Conservation (phyloP, 2,888 invertebrate species). For the Drepana falcataria region DNA sequence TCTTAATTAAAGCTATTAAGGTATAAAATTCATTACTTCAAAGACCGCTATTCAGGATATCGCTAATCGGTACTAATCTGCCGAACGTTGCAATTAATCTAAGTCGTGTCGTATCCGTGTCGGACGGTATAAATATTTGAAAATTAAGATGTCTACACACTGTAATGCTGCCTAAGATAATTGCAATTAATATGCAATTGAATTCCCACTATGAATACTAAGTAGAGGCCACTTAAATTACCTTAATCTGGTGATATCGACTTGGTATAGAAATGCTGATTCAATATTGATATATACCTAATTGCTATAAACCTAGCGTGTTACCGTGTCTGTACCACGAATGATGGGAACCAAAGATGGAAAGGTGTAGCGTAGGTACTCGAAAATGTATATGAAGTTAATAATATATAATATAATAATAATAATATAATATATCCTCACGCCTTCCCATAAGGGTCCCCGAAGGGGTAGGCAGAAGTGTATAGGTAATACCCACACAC, state of each 20-base stretch:
- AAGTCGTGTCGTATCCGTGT: conserved; percentile 22
- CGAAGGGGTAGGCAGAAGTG: too few relatives aligned
- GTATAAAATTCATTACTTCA: too few relatives aligned
- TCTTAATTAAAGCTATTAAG: too few relatives aligned
- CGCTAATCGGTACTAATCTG: too few relatives aligned
- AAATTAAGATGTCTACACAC: conserved; percentile 36
- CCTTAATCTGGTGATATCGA: not conserved
- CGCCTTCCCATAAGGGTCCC: too few relatives aligned
- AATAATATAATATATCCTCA: too few relatives aligned
- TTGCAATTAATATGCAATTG: conserved; percentile 34
- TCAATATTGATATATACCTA: not conserved
- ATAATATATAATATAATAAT: too few relatives aligned
- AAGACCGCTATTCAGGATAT: too few relatives aligned
- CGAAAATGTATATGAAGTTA: too few relatives aligned
- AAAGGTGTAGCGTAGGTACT: too few relatives aligned
- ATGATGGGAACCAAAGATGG: too few relatives aligned
- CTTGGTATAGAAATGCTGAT: not conserved
- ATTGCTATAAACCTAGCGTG: not conserved
- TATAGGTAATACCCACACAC: too few relatives aligned
- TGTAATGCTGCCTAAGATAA: conserved; percentile 20
- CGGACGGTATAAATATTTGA: conserved; percentile 27
- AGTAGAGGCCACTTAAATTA: not conserved
- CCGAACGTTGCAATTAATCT: conserved; percentile 8
- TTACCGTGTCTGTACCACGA: not conserved
- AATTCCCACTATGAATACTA: conserved; percentile 7